phyloP scores from a whole-genome alignment of 1,140 invertebrate species.

The Drosophila funebris region DNA sequence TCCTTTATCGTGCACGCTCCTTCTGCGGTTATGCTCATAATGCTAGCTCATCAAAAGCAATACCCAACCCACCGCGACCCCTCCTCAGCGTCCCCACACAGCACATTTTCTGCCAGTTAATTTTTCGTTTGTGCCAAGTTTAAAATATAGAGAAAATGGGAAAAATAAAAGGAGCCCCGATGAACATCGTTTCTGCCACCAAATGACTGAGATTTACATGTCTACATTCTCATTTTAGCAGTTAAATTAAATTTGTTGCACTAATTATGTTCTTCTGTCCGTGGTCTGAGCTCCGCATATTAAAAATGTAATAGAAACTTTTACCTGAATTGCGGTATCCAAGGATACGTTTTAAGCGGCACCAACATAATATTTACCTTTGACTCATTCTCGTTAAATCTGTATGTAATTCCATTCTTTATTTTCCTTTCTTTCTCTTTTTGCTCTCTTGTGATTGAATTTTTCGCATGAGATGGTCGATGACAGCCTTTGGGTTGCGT shows the following conservation, averaged over 20 bases:
- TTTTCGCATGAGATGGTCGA: conserved; percentile 29
- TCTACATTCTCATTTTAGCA: conserved; percentile 30
- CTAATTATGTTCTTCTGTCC: conserved; percentile 20
- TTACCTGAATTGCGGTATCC: conserved; percentile 14
- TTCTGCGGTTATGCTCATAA: conserved; percentile 25
- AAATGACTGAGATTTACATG: conserved; percentile 29
- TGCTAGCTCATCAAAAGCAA: conserved; percentile 35
- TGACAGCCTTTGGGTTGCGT: conserved; percentile 31
- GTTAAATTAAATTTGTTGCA: conserved; percentile 41
- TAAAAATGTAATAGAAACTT: conserved; percentile 45
- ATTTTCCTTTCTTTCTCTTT: background rate
- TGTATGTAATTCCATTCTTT: conserved; percentile 22
- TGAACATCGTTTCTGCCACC: conserved; percentile 8
- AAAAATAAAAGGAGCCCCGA: background rate
- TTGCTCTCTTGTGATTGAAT: conserved; percentile 24
- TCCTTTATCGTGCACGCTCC: conserved; percentile 22
- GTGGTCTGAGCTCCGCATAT: conserved; percentile 9
- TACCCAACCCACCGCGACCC: background rate
- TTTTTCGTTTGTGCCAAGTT: conserved; percentile 39
- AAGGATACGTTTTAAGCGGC: conserved; percentile 20
- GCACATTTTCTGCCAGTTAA: conserved; percentile 38
- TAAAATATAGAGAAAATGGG: conserved; percentile 11
- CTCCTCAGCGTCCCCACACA: background rate
- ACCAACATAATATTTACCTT: conserved; percentile 20
- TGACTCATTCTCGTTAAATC: conserved; percentile 6